Evolutionary conservation across 2,113 vertebrate species (phyloP).

Genomic region (Antechinus stuartii): DNA sequence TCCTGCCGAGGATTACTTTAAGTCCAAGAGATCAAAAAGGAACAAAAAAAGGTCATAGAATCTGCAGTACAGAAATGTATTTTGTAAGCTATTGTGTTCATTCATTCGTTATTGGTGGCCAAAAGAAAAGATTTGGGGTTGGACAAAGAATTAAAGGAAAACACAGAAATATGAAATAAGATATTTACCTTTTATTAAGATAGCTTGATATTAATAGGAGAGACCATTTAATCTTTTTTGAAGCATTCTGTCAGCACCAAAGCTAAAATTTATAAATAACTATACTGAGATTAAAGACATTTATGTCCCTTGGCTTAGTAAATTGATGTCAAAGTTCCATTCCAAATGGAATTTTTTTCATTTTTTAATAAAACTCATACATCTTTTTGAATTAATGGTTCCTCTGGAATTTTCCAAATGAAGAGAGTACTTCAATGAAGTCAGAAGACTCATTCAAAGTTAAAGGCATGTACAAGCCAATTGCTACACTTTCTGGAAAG

Average conservation of each 20-base stretch:
- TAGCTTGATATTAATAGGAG: not conserved
- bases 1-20: fast-evolving
- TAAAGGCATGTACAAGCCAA: not conserved
- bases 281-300: constrained; percentile 1
- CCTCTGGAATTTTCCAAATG: constrained; percentile 24
- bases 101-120: not conserved
- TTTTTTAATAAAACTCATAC: not conserved
- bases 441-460: not conserved
- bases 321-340: not conserved
- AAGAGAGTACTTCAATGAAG: not conserved
- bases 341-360: constrained; percentile 11
- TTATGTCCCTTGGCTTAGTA: not conserved
- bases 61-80: not conserved
- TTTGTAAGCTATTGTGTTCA: not conserved
- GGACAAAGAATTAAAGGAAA: not conserved
- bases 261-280: not conserved
- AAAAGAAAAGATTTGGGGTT: too few relatives aligned
- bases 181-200: not conserved
- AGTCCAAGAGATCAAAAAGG: not conserved
- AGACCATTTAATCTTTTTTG: not conserved
- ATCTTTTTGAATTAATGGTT: not conserved
- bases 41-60: not conserved
- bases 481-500: not conserved
- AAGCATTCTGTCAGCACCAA: not conserved
- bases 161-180: constrained; percentile 8